Evolutionary conservation across 2,797 vertebrate genomes (phyloP).

Genomic region (Acrocephalus scirpaceus): DNA sequence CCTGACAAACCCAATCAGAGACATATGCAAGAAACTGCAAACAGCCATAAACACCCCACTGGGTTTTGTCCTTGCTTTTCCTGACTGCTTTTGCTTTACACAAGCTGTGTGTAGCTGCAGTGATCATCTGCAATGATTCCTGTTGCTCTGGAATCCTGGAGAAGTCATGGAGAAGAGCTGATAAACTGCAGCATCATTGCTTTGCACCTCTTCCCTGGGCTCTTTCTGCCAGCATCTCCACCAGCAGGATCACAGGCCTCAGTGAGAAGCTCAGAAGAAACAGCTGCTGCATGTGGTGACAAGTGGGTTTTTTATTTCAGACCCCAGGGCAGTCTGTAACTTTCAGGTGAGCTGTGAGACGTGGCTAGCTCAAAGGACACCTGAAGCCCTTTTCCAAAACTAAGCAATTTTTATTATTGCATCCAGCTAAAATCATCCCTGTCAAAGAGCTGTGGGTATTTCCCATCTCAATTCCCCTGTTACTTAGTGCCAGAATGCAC

Average conservation of each 20-base stretch:
- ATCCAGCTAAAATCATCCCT: neutral
- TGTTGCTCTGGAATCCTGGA: neutral
- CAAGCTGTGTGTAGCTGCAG: neutral
- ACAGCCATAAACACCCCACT: rapidly evolving
- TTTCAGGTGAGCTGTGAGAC: neutral
- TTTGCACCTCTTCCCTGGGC: neutral
- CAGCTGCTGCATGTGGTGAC: neutral
- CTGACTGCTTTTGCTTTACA: neutral
- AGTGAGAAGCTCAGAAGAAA: neutral
- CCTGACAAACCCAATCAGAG: neutral
- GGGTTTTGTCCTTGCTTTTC: neutral
- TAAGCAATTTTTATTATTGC: neutral
- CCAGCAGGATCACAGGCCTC: neutral
- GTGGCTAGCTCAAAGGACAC: neutral
- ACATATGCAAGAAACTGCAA: neutral
- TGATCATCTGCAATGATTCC: neutral
- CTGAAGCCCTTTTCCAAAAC: neutral
- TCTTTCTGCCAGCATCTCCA: neutral
- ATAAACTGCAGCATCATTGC: neutral
- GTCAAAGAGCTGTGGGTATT: neutral
- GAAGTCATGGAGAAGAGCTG: neutral
- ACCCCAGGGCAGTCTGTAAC: neutral
- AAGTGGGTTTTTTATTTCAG: neutral
- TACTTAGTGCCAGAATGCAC: neutral
- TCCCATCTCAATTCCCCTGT: neutral